phyloP scores from a whole-genome alignment of 2,797 vertebrate species.

The Spinus pinus region DNA sequence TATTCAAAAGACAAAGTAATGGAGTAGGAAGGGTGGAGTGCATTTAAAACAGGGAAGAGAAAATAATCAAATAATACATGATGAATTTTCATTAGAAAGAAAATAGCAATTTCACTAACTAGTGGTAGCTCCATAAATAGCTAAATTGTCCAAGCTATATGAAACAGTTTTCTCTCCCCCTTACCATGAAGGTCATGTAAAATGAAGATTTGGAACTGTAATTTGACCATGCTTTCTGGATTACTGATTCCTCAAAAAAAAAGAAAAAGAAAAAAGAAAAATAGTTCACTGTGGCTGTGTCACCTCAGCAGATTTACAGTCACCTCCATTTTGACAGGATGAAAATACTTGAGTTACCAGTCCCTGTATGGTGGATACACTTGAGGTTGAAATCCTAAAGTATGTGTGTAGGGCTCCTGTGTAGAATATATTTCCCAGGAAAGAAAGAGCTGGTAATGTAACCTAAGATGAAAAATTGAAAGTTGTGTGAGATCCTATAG shows the following conservation, averaged over 20 bases:
- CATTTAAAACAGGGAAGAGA: conserved; percentile 1
- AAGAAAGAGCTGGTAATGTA: not conserved
- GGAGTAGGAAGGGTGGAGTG: not conserved
- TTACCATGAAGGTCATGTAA: not conserved
- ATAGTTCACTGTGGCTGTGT: not conserved
- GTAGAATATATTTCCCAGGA: not conserved
- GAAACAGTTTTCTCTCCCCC: not conserved
- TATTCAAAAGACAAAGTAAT: not conserved
- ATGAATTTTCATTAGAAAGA: conserved; percentile 19
- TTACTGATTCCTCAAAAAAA: not conserved
- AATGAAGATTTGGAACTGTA: not conserved
- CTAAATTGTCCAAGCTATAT: not conserved
- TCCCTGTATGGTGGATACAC: not conserved
- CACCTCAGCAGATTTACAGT: not conserved
- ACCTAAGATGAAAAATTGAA: not conserved
- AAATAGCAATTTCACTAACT: not conserved
- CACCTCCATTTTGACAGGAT: not conserved
- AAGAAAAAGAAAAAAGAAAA: not conserved
- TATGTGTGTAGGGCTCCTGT: not conserved
- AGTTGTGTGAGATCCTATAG: not conserved
- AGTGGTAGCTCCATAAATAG: not conserved
- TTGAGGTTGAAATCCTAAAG: not conserved
- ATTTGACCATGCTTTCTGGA: not conserved
- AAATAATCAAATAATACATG: not conserved
- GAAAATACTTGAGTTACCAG: not conserved